Evolutionary conservation across 2,888 invertebrate species (phyloP), one percentile per base, ranked within the genome.

Genomic region (Microctonus brassicae): DNA sequence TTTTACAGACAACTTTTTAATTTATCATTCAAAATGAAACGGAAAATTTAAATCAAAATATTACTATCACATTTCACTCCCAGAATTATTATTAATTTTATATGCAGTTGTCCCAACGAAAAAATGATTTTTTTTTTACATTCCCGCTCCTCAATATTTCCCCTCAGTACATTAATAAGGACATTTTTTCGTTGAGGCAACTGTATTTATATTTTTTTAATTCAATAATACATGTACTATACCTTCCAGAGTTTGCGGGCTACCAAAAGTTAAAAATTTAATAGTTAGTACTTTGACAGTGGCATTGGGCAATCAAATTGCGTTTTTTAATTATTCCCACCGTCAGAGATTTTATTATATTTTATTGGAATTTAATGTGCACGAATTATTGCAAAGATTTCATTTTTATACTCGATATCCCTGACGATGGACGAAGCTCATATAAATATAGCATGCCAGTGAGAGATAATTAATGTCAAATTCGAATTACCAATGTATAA

Each of bases 221-320:
- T n/a, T n/a, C n/a, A n/a, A 74, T 65, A 53, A 66, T 66, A 70
- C 76, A 78, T 80, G 78, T 87, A 86, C 86, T 82, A 79, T 87
- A 87, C 86, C 84, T 86, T 86, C 83, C 83, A 86, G 82, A 86
- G 82, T 83, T 82, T 85, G 87, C 84, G 81, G 87, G 87, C 86
- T 87, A 83, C 82, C 81, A 81, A 79, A 84, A 80, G 85, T 85
- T 77, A 82, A 84, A 80, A 81, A 70, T 75, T 78, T 69, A 70
- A 81, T 26, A 34, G 60, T 83, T 84, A 84, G 79, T 81, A 79
- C 61, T 78, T 78, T 58, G n/a, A n/a, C n/a, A n/a, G n/a, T n/a
- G n/a, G n/a, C n/a, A n/a, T n/a, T n/a, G n/a, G n/a, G n/a, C n/a
- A n/a, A n/a, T n/a, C n/a, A n/a, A 47, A 55, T 34, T 73, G 24